Base-by-base conservation (phyloP, 2,797 vertebrate genomes). In the Megalops cyprinoides region DNA sequence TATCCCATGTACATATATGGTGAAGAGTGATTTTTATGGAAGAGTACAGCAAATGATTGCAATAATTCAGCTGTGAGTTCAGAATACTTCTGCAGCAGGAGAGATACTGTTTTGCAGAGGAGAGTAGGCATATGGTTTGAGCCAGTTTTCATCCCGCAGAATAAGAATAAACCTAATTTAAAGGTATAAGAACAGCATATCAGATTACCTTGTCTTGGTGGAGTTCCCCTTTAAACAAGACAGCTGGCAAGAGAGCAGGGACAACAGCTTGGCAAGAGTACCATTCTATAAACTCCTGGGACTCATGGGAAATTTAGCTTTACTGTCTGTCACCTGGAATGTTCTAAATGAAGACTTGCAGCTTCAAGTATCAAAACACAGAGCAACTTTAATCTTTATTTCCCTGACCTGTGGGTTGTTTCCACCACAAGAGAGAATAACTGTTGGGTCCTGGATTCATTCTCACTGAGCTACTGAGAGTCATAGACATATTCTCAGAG, bases 321-420 rank as follows among this genome's bases (percentile, higher is more conserved):
- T n/a, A n/a, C n/a, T n/a, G 46, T 56, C 74, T 23, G 37, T 39
- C 31, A 31, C 18, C 23, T 10, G 18, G 77, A 25, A 20, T 48
- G 7, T 49, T 78, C 37, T 14, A n/a, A 31, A 53, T 79, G 39
- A 71, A 71, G 34, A 53, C 78, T 67, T 48, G 39, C 46, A 67
- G 49, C 51, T 53, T 69, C 46, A 5, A 53, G 78, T 55, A 73
- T 73, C 67, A 79, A 79, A 69, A 60, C 31, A 28, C 62, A 39
- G 60, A 49, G 25, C 28, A 65, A 23, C 25, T 79, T 69, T n/a
- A 20, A 55, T 25, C 28, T 28, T 79, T 28, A 31, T 25, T 46
- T 18, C 20, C 20, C 5, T 48, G 71, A 6, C 15, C 8, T 46
- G 6, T 5, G 20, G 39, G 39, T n/a, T 74, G 6, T 23, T 79